A percentile compares a stretch with the other conserved stretches of the same genome.
These are phyloP conservation scores for Paraescarpia echinospica DNA, from an alignment of 1,140 invertebrate genomes.

Conservation along the genomic window DNA sequence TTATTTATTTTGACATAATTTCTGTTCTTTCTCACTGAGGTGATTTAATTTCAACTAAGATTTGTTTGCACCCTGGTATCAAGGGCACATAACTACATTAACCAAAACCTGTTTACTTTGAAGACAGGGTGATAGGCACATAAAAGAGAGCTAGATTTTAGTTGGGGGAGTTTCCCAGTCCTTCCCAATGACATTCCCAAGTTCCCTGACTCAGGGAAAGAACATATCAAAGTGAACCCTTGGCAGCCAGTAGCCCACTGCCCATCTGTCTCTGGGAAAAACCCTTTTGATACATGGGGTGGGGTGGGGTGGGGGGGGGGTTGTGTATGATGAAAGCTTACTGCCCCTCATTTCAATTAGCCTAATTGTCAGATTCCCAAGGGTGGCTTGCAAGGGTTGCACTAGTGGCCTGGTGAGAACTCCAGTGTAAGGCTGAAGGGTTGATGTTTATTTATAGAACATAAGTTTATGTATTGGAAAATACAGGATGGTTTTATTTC, in stretches of 20 bases:
- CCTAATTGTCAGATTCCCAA: not conserved
- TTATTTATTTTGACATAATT: not conserved
- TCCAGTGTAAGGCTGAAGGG: too few relatives aligned
- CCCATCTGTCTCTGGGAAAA: not conserved
- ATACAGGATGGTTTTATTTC: too few relatives aligned
- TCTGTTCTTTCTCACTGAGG: not conserved
- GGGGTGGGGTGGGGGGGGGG: too few relatives aligned
- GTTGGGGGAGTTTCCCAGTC: not conserved
- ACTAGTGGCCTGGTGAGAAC: too few relatives aligned
- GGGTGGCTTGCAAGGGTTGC: not conserved
- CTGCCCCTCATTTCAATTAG: not conserved
- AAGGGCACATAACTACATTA: not conserved
- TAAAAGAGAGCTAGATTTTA: not conserved
- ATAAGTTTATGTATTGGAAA: too few relatives aligned
- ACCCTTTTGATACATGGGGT: not conserved
- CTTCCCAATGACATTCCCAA: not conserved
- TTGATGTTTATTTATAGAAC: too few relatives aligned
- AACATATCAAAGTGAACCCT: not conserved
- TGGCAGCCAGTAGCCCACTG: not conserved
- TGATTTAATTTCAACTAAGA: not conserved
- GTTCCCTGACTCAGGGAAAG: not conserved
- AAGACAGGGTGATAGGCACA: not conserved
- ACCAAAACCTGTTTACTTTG: not conserved
- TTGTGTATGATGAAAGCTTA: not conserved
- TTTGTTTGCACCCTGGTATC: not conserved